phyloP scores from a whole-genome alignment of 2,888 invertebrate species.

The Parnassius apollo region DNA sequence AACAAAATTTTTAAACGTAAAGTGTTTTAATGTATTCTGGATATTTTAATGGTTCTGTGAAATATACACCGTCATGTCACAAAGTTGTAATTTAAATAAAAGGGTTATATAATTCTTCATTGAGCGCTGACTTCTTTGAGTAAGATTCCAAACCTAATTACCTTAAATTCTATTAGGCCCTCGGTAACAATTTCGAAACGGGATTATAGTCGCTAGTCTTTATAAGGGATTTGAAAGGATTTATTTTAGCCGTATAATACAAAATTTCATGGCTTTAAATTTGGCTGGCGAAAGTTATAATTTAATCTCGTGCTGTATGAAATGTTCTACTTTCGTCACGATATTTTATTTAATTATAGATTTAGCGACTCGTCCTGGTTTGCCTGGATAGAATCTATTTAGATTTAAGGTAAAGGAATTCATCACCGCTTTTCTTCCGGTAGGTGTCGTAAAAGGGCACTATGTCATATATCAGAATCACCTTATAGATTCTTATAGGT shows the following conservation, averaged over 20 bases:
- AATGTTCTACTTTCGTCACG: conserved; percentile 23
- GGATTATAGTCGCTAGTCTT: conserved; percentile 19
- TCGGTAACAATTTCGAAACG: conserved; percentile 18
- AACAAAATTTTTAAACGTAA: too few relatives aligned
- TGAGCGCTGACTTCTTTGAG: conserved; percentile 11
- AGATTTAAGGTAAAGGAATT: too few relatives aligned
- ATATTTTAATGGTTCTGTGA: too few relatives aligned
- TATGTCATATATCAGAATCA: too few relatives aligned
- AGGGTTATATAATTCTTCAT: conserved; percentile 12
- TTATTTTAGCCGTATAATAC: conserved; percentile 18
- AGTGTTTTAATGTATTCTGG: too few relatives aligned
- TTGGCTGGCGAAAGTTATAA: conserved; percentile 22
- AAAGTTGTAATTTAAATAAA: conserved; percentile 3
- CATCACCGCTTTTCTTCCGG: too few relatives aligned
- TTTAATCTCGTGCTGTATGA: conserved; percentile 15
- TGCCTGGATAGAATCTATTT: too few relatives aligned
- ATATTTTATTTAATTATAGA: conserved; percentile 26
- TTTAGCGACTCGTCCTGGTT: background rate
- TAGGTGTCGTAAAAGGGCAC: too few relatives aligned
- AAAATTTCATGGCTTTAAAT: conserved; percentile 22
- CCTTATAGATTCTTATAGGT: too few relatives aligned
- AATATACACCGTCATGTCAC: background rate
- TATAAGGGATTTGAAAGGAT: conserved; percentile 21
- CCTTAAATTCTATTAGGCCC: conserved; percentile 22
- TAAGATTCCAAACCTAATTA: conserved; percentile 24